Percentiles rank a stretch among this genome's conserved stretches.
Evolutionary conservation across 1,140 invertebrate species (phyloP).

Genomic region (Monochamus saltuarius): DNA sequence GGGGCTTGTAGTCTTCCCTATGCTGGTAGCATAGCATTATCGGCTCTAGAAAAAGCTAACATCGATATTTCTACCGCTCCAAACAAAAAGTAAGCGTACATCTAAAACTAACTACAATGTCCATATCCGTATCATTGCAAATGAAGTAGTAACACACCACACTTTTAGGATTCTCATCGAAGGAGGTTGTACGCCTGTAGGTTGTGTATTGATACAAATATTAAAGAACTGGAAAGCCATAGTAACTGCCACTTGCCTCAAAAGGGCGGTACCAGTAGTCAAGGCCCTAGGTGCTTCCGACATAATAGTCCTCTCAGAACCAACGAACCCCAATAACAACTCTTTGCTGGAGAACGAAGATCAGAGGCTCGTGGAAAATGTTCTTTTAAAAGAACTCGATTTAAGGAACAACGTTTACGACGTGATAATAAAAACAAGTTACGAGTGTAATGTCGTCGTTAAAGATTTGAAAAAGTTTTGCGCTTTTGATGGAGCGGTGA

Average conservation of each 20-base stretch:
- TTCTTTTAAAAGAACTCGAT: conserved; percentile 43
- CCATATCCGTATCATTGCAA: background rate
- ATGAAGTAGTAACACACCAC: conserved; percentile 19
- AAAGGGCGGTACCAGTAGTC: conserved; percentile 56
- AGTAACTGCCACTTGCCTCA: conserved; percentile 59
- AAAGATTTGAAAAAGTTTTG: conserved; percentile 37
- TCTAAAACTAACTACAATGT: background rate
- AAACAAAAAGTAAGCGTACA: conserved; percentile 58
- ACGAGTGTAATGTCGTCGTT: conserved; percentile 23
- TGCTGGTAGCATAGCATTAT: conserved; percentile 67
- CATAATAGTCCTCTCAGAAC: conserved; percentile 50
- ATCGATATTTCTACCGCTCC: conserved; percentile 57
- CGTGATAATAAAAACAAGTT: conserved; percentile 45
- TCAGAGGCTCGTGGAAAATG: conserved; percentile 18
- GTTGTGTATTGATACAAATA: conserved; percentile 71
- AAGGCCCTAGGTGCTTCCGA: conserved; percentile 60
- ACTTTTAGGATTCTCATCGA: conserved; percentile 66
- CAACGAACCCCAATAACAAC: conserved; percentile 13
- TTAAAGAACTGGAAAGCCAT: conserved; percentile 67
- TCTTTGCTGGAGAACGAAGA: conserved; percentile 19
- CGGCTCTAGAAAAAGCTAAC: conserved; percentile 61
- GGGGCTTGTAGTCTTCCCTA: conserved; percentile 72
- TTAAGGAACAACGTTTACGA: conserved; percentile 52
- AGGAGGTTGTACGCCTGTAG: conserved; percentile 69
- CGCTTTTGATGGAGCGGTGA: conserved; percentile 27